A percentile compares a stretch with the other conserved stretches of the same genome.
Evolutionary conservation across 2,113 vertebrate species (phyloP).

Genomic region (Callospermophilus lateralis): DNA sequence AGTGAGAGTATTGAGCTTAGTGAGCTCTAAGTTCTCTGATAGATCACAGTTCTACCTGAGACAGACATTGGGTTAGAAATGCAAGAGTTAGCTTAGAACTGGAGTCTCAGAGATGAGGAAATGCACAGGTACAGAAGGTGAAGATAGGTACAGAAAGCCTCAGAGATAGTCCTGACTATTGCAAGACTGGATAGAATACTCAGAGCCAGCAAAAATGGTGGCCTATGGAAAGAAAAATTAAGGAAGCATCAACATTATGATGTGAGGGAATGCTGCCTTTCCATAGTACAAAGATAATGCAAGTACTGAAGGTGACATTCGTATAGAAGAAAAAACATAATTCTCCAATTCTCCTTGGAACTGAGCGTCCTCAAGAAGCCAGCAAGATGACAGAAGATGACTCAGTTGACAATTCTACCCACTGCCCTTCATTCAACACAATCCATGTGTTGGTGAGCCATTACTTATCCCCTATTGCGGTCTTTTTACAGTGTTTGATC

Average conservation of each 20-base stretch:
- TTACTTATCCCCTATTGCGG: not conserved
- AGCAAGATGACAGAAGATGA: not conserved
- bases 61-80: not conserved
- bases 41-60: not conserved
- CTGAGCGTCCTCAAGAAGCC: not conserved
- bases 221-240: not conserved
- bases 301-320: not conserved
- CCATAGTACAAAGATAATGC: not conserved
- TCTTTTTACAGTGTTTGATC: not conserved
- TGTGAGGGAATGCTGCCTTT: not conserved
- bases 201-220: not conserved
- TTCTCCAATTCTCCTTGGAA: not conserved
- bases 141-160: not conserved
- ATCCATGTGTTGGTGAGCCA: not conserved
- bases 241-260: not conserved
- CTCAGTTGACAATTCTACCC: not conserved
- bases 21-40: not conserved
- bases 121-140: not conserved
- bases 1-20: not conserved
- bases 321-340: not conserved
- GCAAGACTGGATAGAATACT: not conserved
- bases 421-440: not conserved
- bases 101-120: not conserved
- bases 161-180: not conserved
- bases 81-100: not conserved